Evolutionary conservation across 64 coral and sea anemone genomes (phyloP).

Genomic region (Stylophora pistillata): DNA sequence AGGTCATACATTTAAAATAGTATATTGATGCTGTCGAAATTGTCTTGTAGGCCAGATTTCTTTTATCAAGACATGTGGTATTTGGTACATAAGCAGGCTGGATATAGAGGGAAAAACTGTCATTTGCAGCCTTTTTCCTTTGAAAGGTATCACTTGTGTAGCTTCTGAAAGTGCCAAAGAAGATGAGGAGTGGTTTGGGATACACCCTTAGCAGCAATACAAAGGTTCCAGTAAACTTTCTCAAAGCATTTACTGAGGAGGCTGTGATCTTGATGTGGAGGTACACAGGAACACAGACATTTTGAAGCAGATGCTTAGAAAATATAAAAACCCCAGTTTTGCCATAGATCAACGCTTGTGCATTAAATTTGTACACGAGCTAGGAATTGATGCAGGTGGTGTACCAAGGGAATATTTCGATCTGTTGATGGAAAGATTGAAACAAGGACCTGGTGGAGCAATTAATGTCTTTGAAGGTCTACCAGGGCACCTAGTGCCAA

Average conservation of each 20-base stretch:
- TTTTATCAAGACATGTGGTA: constrained; percentile 8
- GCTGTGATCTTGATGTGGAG: constrained; percentile 11
- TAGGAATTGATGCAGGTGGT: constrained; percentile 30
- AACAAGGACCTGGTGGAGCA: constrained; percentile 15
- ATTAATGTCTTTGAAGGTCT: constrained; percentile 34
- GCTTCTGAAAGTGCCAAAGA: neutral
- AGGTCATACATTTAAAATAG: no score
- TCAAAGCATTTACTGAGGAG: constrained; percentile 16
- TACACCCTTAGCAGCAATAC: constrained; percentile 27
- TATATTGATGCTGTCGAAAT: neutral
- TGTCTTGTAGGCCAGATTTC: constrained; percentile 21
- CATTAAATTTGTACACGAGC: constrained; percentile 32
- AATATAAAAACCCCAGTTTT: constrained; percentile 31
- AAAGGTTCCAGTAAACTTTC: constrained; percentile 17
- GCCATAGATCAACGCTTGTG: constrained; percentile 41
- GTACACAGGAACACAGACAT: constrained; percentile 19
- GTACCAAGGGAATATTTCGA: constrained; percentile 39
- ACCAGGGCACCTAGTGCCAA: constrained; percentile 32
- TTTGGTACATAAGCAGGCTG: constrained; percentile 6
- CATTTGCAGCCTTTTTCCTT: neutral
- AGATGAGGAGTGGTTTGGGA: constrained; percentile 18
- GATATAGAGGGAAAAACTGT: constrained; percentile 23
- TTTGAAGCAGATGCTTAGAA: constrained; percentile 40
- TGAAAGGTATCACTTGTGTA: no score
- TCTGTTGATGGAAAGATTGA: constrained; percentile 38